Evolutionary conservation across 2,797 vertebrate species (phyloP).

Genomic region (Gastrophryne carolinensis): DNA sequence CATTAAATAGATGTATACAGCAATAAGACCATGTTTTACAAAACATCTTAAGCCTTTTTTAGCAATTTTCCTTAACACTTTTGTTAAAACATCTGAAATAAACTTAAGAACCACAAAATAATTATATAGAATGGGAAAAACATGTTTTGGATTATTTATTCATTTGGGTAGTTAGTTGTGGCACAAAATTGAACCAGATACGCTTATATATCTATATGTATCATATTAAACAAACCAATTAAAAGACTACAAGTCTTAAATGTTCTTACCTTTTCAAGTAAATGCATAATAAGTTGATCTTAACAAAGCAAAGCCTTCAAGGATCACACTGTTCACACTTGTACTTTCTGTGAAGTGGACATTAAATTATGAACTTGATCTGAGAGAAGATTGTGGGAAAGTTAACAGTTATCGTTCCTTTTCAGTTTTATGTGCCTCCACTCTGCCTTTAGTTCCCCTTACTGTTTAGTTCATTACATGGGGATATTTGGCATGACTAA

Average conservation of each 20-base stretch:
- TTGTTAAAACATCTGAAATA: too few relatives aligned
- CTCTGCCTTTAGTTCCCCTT: slow-evolving; percentile 55
- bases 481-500: slow-evolving; percentile 62
- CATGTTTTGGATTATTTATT: slow-evolving; percentile 54
- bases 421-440: slow-evolving; percentile 53
- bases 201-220: too few relatives aligned
- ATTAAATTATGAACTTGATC: slow-evolving; percentile 54
- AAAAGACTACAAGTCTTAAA: slow-evolving; percentile 46
- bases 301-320: slow-evolving; percentile 52
- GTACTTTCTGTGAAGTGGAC: slow-evolving; percentile 41
- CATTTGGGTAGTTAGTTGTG: slow-evolving; percentile 50
- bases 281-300: slow-evolving; percentile 42
- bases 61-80: too few relatives aligned
- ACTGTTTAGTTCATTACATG: slow-evolving; percentile 57
- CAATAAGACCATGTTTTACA: too few relatives aligned
- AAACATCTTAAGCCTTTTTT: too few relatives aligned
- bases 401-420: slow-evolving; percentile 57
- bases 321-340: slow-evolving; percentile 30
- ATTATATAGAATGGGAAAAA: too few relatives aligned
- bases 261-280: slow-evolving; percentile 54
- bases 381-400: slow-evolving; percentile 51
- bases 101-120: too few relatives aligned
- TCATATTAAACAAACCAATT: too few relatives aligned
- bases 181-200: too few relatives aligned
- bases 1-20: too few relatives aligned